These are phyloP conservation scores for Anas acuta DNA, from an alignment of 2,797 vertebrate genomes.

Conservation along the genomic window DNA sequence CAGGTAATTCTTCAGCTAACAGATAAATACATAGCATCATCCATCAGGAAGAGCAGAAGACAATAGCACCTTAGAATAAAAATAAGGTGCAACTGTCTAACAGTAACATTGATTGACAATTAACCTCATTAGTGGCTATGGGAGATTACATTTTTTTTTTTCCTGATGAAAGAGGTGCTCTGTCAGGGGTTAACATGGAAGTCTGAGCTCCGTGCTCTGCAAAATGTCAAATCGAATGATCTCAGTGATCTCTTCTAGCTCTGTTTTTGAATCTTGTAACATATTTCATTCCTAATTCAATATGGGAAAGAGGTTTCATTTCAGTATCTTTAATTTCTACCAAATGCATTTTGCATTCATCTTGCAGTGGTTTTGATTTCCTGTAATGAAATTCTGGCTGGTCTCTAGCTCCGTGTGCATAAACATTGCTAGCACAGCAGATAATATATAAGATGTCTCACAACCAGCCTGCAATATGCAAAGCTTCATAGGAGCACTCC, in stretches of 20 bases:
- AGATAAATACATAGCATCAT: not conserved
- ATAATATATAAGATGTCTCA: constrained; percentile 33
- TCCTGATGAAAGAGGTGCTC: not conserved
- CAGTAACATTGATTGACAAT: not conserved
- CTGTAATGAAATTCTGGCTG: constrained; percentile 43
- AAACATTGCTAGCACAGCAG: not conserved
- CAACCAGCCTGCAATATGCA: not conserved
- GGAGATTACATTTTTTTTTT: not conserved
- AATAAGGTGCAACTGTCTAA: not conserved
- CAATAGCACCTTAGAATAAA: not conserved
- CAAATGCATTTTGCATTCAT: constrained; percentile 28
- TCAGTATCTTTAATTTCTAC: constrained; percentile 11
- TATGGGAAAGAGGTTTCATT: not conserved
- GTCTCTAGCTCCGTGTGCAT: constrained; percentile 18
- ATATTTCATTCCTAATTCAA: not conserved
- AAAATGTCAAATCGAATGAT: not conserved
- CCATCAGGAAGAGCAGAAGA: not conserved
- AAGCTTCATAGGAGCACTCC: constrained; percentile 29
- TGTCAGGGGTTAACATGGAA: not conserved
- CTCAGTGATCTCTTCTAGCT: not conserved
- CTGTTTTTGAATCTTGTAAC: not conserved
- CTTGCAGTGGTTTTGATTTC: constrained; percentile 33
- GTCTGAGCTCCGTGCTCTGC: not conserved
- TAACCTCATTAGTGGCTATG: not conserved
- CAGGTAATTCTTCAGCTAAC: not conserved